phyloP scores from a whole-genome alignment of 2,888 invertebrate genomes.

The Anaspis maculata region DNA sequence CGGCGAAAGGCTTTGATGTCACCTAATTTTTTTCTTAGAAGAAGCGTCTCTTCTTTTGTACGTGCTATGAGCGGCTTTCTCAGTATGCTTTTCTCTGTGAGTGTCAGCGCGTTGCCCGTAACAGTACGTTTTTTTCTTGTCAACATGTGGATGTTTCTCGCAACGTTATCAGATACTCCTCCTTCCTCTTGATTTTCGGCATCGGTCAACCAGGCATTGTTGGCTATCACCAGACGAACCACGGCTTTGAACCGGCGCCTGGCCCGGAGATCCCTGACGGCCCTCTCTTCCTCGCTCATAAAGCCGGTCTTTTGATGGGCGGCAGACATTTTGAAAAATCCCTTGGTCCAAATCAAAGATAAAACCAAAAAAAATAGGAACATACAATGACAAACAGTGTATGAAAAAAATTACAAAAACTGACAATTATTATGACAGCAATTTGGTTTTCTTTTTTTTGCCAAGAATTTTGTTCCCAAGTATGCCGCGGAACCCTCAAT shows the following conservation, averaged over 20 bases:
- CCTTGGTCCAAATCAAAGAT: too few relatives aligned
- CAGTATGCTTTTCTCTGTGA: constrained; percentile 51
- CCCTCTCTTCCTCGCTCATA: constrained; percentile 27
- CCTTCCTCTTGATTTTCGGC: constrained; percentile 38
- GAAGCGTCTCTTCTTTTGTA: constrained; percentile 52
- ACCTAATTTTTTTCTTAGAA: constrained; percentile 50
- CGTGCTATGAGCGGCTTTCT: constrained; percentile 48
- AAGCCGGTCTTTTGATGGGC: too few relatives aligned
- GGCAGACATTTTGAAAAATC: too few relatives aligned
- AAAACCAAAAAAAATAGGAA: too few relatives aligned
- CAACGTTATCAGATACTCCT: constrained; percentile 48
- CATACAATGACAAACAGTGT: too few relatives aligned
- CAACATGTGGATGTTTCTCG: constrained; percentile 44
- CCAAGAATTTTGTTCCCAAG: too few relatives aligned
- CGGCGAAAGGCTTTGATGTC: constrained; percentile 53
- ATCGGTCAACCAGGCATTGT: constrained; percentile 51
- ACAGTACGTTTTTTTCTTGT: constrained; percentile 29
- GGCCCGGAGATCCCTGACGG: constrained; percentile 32
- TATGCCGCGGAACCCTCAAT: too few relatives aligned
- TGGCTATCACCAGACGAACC: constrained; percentile 49
- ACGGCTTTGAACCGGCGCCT: constrained; percentile 50
- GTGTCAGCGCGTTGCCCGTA: constrained; percentile 25
- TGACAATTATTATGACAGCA: too few relatives aligned
- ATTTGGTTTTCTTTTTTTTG: too few relatives aligned
- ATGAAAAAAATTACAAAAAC: too few relatives aligned